Conservation (phyloP, 2,888 invertebrate species). For the Tenthredo amoena region DNA sequence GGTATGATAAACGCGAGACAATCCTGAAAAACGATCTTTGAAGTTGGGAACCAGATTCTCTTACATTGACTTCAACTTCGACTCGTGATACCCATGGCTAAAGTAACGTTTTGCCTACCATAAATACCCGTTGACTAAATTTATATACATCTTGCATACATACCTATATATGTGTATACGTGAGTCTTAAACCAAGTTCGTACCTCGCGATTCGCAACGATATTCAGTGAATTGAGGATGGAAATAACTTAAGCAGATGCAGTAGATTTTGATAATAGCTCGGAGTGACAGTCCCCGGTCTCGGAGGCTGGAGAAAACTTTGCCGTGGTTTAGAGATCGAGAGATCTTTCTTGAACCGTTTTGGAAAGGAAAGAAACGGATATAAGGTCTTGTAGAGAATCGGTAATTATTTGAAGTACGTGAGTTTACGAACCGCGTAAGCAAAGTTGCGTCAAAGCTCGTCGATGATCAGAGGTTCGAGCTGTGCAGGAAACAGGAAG, state of each 20-base stretch:
- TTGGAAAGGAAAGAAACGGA: too few relatives aligned
- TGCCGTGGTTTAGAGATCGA: too few relatives aligned
- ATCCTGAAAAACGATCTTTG: background rate
- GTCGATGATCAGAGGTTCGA: conserved; percentile 6
- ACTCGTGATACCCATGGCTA: too few relatives aligned
- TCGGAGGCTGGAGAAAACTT: too few relatives aligned
- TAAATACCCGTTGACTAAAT: background rate
- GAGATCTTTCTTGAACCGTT: too few relatives aligned
- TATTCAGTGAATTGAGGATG: background rate
- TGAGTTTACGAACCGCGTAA: background rate
- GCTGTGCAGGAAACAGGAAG: conserved; percentile 2
- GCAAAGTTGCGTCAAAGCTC: background rate
- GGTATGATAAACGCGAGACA: background rate
- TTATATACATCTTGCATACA: background rate
- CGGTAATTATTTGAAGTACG: background rate
- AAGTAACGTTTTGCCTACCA: too few relatives aligned
- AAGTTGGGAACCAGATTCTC: background rate
- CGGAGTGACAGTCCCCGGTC: background rate
- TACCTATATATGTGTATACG: background rate
- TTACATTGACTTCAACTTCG: background rate
- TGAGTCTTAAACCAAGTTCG: background rate
- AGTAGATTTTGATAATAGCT: background rate
- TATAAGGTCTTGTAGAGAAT: background rate
- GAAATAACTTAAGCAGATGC: background rate
- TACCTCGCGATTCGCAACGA: background rate